Evolutionary conservation across 2,888 invertebrate species (phyloP).

Genomic region (Phortica magna): DNA sequence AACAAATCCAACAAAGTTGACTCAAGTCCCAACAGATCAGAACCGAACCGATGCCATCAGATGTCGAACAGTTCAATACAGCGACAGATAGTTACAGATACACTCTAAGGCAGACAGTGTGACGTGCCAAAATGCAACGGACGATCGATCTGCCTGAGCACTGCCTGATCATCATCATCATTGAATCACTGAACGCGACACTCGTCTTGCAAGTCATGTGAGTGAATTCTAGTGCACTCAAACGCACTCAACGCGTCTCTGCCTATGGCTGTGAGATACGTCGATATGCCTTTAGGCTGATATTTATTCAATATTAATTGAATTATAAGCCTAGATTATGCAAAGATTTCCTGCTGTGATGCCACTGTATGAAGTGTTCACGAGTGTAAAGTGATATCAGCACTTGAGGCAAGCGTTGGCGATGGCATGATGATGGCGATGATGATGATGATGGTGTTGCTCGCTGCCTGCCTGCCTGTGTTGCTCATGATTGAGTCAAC

Average conservation of each 20-base stretch:
- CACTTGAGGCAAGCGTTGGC: neutral
- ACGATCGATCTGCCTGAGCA: neutral
- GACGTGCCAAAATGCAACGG: conserved; percentile 45
- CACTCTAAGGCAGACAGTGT: conserved; percentile 54
- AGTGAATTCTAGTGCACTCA: conserved; percentile 70
- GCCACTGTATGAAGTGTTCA: conserved; percentile 35
- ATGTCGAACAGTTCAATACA: conserved; percentile 24
- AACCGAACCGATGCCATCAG: conserved; percentile 36
- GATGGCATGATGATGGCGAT: neutral
- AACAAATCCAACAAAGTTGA: neutral
- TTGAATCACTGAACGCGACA: conserved; percentile 37
- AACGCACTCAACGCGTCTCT: conserved; percentile 20
- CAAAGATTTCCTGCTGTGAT: conserved; percentile 70
- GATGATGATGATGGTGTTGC: neutral
- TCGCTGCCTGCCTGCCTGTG: conserved; percentile 16
- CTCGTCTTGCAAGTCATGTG: conserved; percentile 72
- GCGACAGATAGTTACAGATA: conserved; percentile 39
- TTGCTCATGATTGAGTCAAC: conserved; percentile 31
- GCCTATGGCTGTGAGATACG: neutral
- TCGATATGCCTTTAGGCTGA: neutral
- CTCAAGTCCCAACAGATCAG: neutral
- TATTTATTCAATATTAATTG: conserved; percentile 71
- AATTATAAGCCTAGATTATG: conserved; percentile 77
- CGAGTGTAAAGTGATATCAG: conserved; percentile 38
- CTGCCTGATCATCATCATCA: no score